Base-by-base conservation (phyloP, 2,888 invertebrate species). In the Trypoxylon attenuatum region DNA sequence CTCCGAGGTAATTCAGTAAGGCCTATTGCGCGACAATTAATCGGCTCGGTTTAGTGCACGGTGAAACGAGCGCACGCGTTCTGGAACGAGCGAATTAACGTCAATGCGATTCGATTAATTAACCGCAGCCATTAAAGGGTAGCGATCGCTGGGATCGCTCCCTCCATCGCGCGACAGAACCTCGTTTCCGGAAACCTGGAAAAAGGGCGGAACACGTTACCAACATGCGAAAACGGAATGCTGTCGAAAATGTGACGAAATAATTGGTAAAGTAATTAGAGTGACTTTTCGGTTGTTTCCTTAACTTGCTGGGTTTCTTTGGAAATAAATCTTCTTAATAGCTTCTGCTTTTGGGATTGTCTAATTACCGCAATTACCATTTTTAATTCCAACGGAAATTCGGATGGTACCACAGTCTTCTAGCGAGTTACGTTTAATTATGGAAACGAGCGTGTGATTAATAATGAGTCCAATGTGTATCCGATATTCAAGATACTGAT, bases 21-120 rank as follows among this genome's bases (percentile, higher is more conserved):
- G n/a, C 72, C 65, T 73, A 73, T 75, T 73, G 69, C 63, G 33
- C 69, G 55, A 55, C 69, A 66, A 73, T 13, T 33, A 33, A 33
- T 33, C 13, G 10, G 13, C 33, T 33, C 33, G 33, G 13, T 33
- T n/a, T 33, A 33, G 33, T 13, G n/a, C 25, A 4, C 33, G 33
- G 33, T 13, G 13, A 33, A 33, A 13, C n/a, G 33, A 10, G 33
- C 33, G 4, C 33, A 13, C n/a, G n/a, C 10, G 10, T 33, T 33
- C 33, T 33, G 33, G 13, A 33, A 59, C 46, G 59, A 52, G 8
- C 23, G 39, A 58, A 58, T 66, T 67, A 67, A 65, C 18, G 59
- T 45, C 54, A 42, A 23, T 42, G 59, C 54, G 51, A 54, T 64
- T 67, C 59, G 45, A 64, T 67, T 64, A 67, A 64, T 64, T 64